Evolutionary conservation across 2,888 invertebrate species (phyloP).

Genomic region (Eristalinus sepulchralis): DNA sequence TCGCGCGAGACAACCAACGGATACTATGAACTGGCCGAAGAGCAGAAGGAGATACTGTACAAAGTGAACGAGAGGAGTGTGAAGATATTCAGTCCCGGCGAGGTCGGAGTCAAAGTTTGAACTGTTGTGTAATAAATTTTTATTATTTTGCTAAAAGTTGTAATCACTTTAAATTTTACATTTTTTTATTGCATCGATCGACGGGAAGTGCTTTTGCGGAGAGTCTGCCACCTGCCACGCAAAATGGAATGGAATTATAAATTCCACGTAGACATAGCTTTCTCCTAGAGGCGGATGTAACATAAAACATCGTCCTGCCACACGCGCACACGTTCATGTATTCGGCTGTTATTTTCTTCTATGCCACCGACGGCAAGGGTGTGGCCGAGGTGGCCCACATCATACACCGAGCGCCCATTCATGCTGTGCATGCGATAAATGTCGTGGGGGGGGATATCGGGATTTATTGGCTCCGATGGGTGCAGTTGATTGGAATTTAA

Average conservation of each 20-base stretch:
- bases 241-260: constrained; percentile 46
- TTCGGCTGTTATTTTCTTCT: background rate
- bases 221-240: constrained; percentile 4
- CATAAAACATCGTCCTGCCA: background rate
- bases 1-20: constrained; percentile 74
- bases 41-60: constrained; percentile 81
- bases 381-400: background rate
- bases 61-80: constrained; percentile 89
- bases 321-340: background rate
- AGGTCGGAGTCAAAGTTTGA: constrained; percentile 79
- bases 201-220: background rate
- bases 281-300: background rate
- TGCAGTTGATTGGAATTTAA: constrained; percentile 63
- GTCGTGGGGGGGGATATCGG: constrained; percentile 38
- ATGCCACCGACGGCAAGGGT: background rate
- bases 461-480: constrained; percentile 49
- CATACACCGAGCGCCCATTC: constrained; percentile 1
- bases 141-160: constrained; percentile 51
- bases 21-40: constrained; percentile 74
- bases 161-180: constrained; percentile 4
- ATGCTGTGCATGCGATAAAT: constrained; percentile 42
- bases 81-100: constrained; percentile 87
- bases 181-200: background rate
- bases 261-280: constrained; percentile 9
- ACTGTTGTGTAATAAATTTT: constrained; percentile 52